Percentiles rank a stretch among this genome's conserved stretches.
phyloP scores from a whole-genome alignment of 2,797 vertebrate genomes.

The Pantherophis alleghaniensis region DNA sequence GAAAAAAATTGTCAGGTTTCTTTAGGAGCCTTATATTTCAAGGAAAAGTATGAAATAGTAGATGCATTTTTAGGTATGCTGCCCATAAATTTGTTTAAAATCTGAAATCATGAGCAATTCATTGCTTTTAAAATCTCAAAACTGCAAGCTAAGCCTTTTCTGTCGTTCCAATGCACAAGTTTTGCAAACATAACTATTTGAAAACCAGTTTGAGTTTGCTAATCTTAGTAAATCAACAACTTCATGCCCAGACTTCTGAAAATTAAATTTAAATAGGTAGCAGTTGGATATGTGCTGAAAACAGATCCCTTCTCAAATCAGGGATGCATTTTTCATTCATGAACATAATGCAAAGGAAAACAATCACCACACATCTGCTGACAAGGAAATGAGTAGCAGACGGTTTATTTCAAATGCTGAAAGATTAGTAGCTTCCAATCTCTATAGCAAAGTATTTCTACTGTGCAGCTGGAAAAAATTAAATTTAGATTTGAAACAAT shows the following conservation, averaged over 20 bases:
- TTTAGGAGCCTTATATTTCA: constrained; percentile 42
- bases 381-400: constrained; percentile 62
- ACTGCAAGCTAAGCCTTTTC: constrained; percentile 45
- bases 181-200: constrained; percentile 39
- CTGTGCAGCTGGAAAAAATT: constrained; percentile 55
- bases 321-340: constrained; percentile 54
- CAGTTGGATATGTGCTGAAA: constrained; percentile 52
- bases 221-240: constrained; percentile 31
- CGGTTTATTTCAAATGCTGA: constrained; percentile 58
- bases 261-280: constrained; percentile 53
- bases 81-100: constrained; percentile 56
- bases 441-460: constrained; percentile 61
- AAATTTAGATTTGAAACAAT: constrained; percentile 57
- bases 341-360: constrained; percentile 60
- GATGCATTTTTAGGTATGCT: constrained; percentile 49
- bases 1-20: constrained; percentile 30
- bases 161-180: constrained; percentile 23
- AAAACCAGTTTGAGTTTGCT: constrained; percentile 39
- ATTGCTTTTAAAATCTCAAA: constrained; percentile 57
- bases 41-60: constrained; percentile 46
- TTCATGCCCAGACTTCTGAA: constrained; percentile 53
- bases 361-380: constrained; percentile 65
- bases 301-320: constrained; percentile 58
- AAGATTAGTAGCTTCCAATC: constrained; percentile 61
- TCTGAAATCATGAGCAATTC: constrained; percentile 50